Evolutionary conservation across 2,113 vertebrate species (phyloP).

Genomic region (Sander lucioperca): DNA sequence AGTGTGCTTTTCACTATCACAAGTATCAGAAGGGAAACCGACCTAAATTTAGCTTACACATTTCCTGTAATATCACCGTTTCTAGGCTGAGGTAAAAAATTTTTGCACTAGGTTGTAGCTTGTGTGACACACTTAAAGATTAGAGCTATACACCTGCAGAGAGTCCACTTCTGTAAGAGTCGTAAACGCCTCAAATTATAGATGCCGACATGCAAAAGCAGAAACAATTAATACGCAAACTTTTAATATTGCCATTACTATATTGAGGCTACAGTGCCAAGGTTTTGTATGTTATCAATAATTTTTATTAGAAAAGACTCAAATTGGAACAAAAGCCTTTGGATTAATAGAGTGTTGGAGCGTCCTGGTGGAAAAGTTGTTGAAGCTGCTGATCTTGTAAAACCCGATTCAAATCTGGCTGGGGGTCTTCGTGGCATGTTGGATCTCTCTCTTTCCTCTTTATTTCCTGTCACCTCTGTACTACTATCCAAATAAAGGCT

Average conservation of each 20-base stretch:
- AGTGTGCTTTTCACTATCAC: conserved; percentile 13
- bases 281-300: neutral
- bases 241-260: neutral
- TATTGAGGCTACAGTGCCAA: neutral
- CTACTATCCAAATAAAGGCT: neutral
- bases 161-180: neutral
- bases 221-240: neutral
- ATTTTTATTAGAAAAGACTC: neutral
- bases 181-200: conserved; percentile 6
- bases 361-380: neutral
- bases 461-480: neutral
- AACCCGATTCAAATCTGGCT: neutral
- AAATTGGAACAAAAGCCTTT: neutral
- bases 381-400: neutral
- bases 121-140: conserved; percentile 34
- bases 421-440: neutral
- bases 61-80: conserved; percentile 33
- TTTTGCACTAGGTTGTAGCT: conserved; percentile 18
- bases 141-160: conserved; percentile 10
- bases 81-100: conserved; percentile 37
- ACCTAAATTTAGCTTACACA: conserved; percentile 33
- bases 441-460: neutral
- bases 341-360: neutral
- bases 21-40: conserved; percentile 16
- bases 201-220: neutral